These are phyloP conservation scores for Micromys minutus DNA, from an alignment of 2,113 vertebrate species.

Conservation along the genomic window DNA sequence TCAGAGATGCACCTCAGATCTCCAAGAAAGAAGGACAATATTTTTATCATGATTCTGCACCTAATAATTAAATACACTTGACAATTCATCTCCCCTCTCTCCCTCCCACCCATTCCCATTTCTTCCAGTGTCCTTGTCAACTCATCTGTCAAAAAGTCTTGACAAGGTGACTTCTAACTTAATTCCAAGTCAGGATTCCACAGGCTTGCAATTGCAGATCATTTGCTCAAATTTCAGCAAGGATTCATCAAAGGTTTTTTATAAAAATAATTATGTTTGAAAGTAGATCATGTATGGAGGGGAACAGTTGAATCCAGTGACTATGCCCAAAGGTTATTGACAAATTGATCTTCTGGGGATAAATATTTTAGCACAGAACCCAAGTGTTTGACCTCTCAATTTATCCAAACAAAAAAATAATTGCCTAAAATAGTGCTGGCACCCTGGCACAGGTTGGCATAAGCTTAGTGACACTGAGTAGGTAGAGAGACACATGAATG, in stretches of 20 bases:
- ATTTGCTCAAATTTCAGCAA: background rate
- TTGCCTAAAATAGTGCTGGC: background rate
- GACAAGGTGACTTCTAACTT: background rate
- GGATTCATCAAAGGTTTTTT: background rate
- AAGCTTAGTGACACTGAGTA: background rate
- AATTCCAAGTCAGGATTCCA: conserved; percentile 11
- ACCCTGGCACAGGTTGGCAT: background rate
- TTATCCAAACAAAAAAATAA: background rate
- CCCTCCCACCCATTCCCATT: background rate
- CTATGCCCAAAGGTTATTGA: background rate
- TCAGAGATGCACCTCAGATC: background rate
- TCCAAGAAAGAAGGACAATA: no score
- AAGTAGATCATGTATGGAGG: background rate
- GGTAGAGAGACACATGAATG: background rate
- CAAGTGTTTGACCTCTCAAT: background rate
- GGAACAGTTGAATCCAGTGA: background rate
- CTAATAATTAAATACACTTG: background rate
- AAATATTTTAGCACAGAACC: background rate
- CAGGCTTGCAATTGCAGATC: background rate
- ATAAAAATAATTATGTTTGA: background rate
- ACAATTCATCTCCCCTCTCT: background rate
- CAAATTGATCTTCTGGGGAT: background rate
- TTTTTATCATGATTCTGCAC: background rate
- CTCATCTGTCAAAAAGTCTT: background rate
- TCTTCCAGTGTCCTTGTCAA: background rate